A percentile compares a stretch with the other conserved stretches of the same genome.
phyloP scores from a whole-genome alignment of 2,888 invertebrate genomes.

The Drosophila mimica region DNA sequence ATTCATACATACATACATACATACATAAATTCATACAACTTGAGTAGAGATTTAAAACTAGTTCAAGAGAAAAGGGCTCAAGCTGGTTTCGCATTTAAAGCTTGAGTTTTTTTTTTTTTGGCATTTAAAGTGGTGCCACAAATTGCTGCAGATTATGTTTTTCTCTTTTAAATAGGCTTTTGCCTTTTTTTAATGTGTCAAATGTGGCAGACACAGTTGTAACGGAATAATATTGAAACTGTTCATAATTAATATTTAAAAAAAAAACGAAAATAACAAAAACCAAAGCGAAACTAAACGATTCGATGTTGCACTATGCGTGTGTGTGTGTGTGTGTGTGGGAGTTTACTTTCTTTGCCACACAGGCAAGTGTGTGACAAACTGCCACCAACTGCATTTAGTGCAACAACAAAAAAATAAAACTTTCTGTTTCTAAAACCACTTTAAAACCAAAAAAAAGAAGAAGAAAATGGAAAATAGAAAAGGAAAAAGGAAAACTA shows the following conservation, averaged over 20 bases:
- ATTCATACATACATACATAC: not conserved
- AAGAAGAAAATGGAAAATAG: not conserved
- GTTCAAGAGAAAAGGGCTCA: not conserved
- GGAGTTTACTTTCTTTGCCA: slow-evolving; percentile 8
- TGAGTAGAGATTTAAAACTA: not conserved
- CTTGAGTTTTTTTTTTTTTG: not conserved
- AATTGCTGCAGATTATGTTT: not conserved
- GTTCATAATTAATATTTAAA: not conserved
- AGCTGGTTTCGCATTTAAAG: not conserved
- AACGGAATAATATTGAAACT: not conserved
- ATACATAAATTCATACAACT: not conserved
- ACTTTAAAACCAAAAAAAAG: slow-evolving; percentile 23
- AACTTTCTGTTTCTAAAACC: slow-evolving; percentile 30
- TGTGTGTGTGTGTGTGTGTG: slow-evolving; percentile 11
- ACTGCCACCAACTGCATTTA: slow-evolving; percentile 38
- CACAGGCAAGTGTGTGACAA: slow-evolving; percentile 35
- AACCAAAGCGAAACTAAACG: slow-evolving; percentile 16
- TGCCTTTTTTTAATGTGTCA: not conserved
- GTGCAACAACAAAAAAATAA: slow-evolving; percentile 9
- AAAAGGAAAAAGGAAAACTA: not conserved
- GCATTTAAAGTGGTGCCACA: not conserved
- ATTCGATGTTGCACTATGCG: slow-evolving; percentile 9
- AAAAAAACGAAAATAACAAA: no score
- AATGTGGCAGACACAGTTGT: not conserved
- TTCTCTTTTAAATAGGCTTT: not conserved